phyloP scores from a whole-genome alignment of 2,797 vertebrate genomes.

The Pelobates cultripes region DNA sequence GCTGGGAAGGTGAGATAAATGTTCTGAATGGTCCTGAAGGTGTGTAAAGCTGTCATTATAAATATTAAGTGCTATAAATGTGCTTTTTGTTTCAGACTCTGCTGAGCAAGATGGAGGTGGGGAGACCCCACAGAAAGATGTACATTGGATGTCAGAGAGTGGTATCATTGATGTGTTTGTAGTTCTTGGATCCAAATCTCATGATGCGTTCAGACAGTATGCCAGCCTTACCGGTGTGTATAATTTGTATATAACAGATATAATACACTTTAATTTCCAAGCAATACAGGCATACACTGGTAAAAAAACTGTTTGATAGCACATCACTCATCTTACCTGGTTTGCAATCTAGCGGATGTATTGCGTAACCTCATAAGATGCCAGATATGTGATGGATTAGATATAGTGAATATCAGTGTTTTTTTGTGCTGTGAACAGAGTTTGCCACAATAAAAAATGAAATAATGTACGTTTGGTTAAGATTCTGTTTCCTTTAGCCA shows the following conservation, averaged over 20 bases:
- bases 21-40: neutral
- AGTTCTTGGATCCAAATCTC: slow-evolving; percentile 82
- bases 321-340: neutral
- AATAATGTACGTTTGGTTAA: no score
- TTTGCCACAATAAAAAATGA: no score
- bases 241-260: no score
- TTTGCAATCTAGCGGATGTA: neutral
- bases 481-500: no score
- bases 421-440: no score
- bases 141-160: slow-evolving; percentile 94
- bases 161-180: slow-evolving; percentile 90
- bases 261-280: no score
- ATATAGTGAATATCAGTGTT: no score
- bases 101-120: slow-evolving; percentile 81
- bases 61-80: neutral
- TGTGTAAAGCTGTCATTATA: neutral
- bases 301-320: no score
- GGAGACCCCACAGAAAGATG: slow-evolving; percentile 88
- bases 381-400: no score
- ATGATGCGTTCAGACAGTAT: slow-evolving; percentile 84
- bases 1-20: slow-evolving; percentile 81
- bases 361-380: neutral
- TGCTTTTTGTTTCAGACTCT: slow-evolving; percentile 64
- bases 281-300: no score
- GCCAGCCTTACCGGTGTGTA: slow-evolving; percentile 83